Conservation (phyloP, 2,113 vertebrate species). For the Forbesichthys agassizii region DNA sequence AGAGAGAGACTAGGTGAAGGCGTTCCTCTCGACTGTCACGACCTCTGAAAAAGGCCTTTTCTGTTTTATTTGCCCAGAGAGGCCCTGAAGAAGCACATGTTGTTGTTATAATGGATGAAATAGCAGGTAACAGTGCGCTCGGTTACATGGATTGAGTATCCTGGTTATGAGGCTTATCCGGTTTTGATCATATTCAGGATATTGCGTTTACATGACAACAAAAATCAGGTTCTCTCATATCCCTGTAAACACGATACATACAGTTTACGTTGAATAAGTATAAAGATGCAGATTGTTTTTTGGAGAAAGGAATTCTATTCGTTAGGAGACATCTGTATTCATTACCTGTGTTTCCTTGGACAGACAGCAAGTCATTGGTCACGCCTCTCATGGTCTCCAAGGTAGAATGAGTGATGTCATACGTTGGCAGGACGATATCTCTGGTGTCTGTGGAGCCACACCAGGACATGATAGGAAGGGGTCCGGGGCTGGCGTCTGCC, state of each 20-base stretch:
- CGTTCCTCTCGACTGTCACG: slow-evolving; percentile 91
- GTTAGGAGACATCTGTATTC: not conserved
- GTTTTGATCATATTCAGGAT: too few species aligned
- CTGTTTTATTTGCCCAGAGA: slow-evolving; percentile 85
- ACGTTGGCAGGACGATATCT: slow-evolving; percentile 90
- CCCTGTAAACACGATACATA: too few species aligned
- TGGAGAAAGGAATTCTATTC: not conserved
- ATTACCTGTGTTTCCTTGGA: slow-evolving; percentile 93
- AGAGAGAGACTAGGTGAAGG: slow-evolving; percentile 83
- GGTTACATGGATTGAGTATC: too few species aligned
- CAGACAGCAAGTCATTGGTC: slow-evolving; percentile 90
- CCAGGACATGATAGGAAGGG: slow-evolving; percentile 89
- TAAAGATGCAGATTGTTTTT: too few species aligned
- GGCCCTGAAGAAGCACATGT: slow-evolving; percentile 76
- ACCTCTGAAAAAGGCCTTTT: slow-evolving; percentile 88
- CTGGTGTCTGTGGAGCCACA: slow-evolving; percentile 87
- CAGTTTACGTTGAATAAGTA: too few species aligned
- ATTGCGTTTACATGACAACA: too few species aligned
- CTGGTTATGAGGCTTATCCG: too few species aligned
- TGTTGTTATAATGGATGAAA: too few species aligned
- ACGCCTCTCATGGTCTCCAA: slow-evolving; percentile 89
- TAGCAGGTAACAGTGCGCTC: too few species aligned
- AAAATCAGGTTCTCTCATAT: too few species aligned
- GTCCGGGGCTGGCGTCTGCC: slow-evolving; percentile 75
- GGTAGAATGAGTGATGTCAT: slow-evolving; percentile 91